Conservation (phyloP, 2,797 vertebrate genomes). For the Galago senegalensis region DNA sequence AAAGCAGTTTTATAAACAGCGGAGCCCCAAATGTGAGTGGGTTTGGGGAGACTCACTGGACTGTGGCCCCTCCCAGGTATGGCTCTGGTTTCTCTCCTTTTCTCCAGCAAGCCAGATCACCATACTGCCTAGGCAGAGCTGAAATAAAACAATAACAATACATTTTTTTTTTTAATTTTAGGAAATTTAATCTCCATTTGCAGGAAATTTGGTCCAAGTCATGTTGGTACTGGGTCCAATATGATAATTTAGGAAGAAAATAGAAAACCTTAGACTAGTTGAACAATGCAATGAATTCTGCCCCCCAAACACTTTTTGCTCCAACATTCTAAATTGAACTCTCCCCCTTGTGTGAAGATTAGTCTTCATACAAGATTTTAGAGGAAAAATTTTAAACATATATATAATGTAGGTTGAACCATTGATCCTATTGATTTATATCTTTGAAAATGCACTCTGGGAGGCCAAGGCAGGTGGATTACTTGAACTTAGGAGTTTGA, state of each 20-base stretch:
- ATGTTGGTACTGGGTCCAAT: not conserved
- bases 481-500: no score
- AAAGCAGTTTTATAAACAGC: not conserved
- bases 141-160: not conserved
- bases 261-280: not conserved
- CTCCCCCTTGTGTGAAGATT: not conserved
- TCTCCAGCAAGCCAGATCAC: not conserved
- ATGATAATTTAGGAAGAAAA: not conserved
- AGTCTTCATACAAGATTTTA: not conserved
- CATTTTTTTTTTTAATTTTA: not conserved
- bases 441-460: not conserved
- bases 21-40: fast-evolving
- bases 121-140: not conserved
- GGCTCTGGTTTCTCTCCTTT: not conserved
- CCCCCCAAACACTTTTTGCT: not conserved
- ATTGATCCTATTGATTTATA: slow-evolving; percentile 1
- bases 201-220: not conserved
- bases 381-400: not conserved
- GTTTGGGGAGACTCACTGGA: not conserved
- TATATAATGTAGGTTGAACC: not conserved
- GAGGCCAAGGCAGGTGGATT: no score
- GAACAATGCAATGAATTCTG: not conserved
- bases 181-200: not conserved
- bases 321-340: not conserved
- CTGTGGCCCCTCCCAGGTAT: fast-evolving